Evolutionary conservation across 2,113 vertebrate genomes (phyloP).

Genomic region (Anolis sagrei): DNA sequence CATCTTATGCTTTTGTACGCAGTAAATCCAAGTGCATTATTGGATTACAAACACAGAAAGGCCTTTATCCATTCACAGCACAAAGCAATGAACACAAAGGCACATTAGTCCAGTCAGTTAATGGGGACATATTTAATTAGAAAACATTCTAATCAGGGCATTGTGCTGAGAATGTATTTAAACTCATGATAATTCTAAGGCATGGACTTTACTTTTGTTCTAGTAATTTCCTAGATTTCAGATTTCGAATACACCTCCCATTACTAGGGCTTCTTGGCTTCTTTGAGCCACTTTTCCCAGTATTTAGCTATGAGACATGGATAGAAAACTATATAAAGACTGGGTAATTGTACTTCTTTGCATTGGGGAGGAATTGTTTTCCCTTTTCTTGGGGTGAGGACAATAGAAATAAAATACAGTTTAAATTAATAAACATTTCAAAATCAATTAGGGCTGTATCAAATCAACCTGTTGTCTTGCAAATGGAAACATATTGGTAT

Average conservation of each 20-base stretch:
- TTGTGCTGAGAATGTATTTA: constrained; percentile 20
- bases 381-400: not conserved
- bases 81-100: not conserved
- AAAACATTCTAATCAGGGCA: constrained; percentile 6
- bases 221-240: not conserved
- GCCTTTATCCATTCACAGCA: constrained; percentile 17
- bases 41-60: constrained; percentile 48
- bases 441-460: too few species aligned
- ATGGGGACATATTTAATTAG: constrained; percentile 17
- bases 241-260: not conserved
- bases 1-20: constrained; percentile 42
- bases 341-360: not conserved
- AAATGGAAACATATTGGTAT: too few species aligned
- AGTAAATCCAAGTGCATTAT: constrained; percentile 30
- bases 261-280: not conserved
- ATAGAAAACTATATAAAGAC: not conserved
- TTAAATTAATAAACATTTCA: not conserved
- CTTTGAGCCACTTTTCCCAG: not conserved
- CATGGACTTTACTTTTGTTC: not conserved
- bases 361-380: not conserved
- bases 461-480: too few species aligned
- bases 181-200: constrained; percentile 28
- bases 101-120: constrained; percentile 8
- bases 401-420: not conserved
- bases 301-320: not conserved